These are phyloP conservation scores for Strix aluco DNA, from an alignment of 2,113 vertebrate species.

Conservation along the genomic window DNA sequence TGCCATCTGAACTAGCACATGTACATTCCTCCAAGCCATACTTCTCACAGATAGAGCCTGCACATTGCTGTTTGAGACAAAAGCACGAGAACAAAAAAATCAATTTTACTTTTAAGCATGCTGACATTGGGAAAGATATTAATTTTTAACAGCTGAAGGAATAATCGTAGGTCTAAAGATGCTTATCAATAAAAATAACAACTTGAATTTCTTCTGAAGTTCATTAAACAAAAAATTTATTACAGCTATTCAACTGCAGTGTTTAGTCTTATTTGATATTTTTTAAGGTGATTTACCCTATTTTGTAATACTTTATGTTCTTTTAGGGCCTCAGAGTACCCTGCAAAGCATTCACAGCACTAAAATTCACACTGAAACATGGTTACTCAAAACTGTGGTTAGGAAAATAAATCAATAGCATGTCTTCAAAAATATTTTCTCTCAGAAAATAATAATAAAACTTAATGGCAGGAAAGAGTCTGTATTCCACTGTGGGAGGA, in stretches of 20 bases:
- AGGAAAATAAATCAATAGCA: neutral
- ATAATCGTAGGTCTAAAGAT: neutral
- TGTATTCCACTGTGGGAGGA: neutral
- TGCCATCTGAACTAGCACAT: slow-evolving; percentile 82
- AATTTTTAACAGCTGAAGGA: neutral
- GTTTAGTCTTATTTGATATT: neutral
- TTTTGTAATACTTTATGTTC: neutral
- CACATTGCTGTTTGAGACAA: slow-evolving; percentile 83
- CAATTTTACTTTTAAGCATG: neutral
- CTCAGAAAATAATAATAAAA: neutral
- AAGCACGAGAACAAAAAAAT: neutral
- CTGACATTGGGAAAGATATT: neutral
- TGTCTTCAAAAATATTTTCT: neutral
- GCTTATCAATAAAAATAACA: neutral
- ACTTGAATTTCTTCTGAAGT: neutral
- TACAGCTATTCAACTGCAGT: neutral
- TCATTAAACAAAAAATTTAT: neutral
- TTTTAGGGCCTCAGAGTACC: neutral
- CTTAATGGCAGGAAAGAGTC: neutral
- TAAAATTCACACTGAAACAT: neutral
- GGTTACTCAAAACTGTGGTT: neutral
- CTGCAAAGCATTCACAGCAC: neutral
- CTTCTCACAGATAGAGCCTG: slow-evolving; percentile 94
- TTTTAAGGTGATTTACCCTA: neutral
- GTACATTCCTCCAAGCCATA: slow-evolving; percentile 89